Percentiles rank a stretch among this genome's conserved stretches.
These are phyloP conservation scores for Todiramphus saurophagus DNA, from an alignment of 2,113 vertebrate genomes.

Conservation along the genomic window DNA sequence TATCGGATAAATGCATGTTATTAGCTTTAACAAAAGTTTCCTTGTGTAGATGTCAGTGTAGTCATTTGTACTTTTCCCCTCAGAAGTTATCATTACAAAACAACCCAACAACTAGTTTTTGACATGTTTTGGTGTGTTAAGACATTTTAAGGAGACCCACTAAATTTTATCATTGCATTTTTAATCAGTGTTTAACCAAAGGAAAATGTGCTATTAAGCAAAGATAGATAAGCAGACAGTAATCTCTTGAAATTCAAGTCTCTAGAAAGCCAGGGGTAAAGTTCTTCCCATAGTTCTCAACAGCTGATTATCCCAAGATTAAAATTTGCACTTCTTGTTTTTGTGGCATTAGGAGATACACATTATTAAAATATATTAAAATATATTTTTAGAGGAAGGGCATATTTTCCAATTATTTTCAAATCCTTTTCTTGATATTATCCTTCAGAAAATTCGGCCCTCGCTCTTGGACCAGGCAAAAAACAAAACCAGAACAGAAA, in stretches of 20 bases:
- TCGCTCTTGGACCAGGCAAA: not conserved
- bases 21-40: not conserved
- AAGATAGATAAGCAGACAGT: not conserved
- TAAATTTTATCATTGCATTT: not conserved
- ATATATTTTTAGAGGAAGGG: not conserved
- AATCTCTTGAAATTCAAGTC: not conserved
- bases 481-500: not conserved
- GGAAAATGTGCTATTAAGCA: not conserved
- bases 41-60: not conserved
- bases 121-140: not conserved
- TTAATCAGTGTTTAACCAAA: not conserved
- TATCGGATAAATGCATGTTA: fast-evolving
- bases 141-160: not conserved
- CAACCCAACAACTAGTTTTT: not conserved
- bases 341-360: not conserved
- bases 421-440: not conserved
- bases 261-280: not conserved
- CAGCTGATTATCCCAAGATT: not conserved
- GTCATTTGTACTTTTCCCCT: not conserved
- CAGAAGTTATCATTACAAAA: not conserved
- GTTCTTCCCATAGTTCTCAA: not conserved
- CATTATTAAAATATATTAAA: not conserved
- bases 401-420: not conserved
- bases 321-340: not conserved
- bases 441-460: not conserved